Conservation (phyloP, 2,888 invertebrate genomes). For the Eupsilia transversa region DNA sequence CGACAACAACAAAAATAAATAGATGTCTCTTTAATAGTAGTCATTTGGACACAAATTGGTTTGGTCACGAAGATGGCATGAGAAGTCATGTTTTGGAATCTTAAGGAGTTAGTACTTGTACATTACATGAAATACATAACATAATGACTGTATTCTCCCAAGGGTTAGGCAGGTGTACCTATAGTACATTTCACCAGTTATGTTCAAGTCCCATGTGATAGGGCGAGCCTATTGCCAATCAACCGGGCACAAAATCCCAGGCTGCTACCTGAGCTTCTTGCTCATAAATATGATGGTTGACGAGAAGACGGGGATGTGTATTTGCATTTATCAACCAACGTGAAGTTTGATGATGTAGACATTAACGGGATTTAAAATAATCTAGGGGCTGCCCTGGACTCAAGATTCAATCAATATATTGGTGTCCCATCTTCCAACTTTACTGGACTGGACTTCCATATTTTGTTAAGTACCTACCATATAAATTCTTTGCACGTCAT, state of each 20-base stretch:
- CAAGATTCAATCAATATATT: too few species aligned
- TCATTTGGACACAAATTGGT: conserved; percentile 54
- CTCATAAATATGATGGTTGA: not conserved
- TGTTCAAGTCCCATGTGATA: not conserved
- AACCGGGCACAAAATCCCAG: not conserved
- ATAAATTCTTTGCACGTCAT: too few species aligned
- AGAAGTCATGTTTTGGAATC: conserved; percentile 13
- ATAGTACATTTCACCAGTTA: not conserved
- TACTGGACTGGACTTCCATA: too few species aligned
- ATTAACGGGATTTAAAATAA: not conserved
- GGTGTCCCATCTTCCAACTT: not conserved
- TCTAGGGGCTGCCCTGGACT: not conserved
- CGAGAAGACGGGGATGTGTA: not conserved
- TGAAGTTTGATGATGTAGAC: not conserved
- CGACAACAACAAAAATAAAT: conserved; percentile 48
- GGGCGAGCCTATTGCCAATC: too few species aligned
- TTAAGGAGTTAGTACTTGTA: not conserved
- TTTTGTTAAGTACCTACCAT: too few species aligned
- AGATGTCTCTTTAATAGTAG: conserved; percentile 47
- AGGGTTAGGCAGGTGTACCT: not conserved
- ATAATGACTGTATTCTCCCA: not conserved
- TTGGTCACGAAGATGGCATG: conserved; percentile 51
- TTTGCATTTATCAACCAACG: not conserved
- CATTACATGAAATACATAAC: not conserved
- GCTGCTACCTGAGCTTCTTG: not conserved